A percentile compares a stretch with the other conserved stretches of the same genome.
Evolutionary conservation across 2,888 invertebrate genomes (phyloP).

Genomic region (Drosophila eohydei): DNA sequence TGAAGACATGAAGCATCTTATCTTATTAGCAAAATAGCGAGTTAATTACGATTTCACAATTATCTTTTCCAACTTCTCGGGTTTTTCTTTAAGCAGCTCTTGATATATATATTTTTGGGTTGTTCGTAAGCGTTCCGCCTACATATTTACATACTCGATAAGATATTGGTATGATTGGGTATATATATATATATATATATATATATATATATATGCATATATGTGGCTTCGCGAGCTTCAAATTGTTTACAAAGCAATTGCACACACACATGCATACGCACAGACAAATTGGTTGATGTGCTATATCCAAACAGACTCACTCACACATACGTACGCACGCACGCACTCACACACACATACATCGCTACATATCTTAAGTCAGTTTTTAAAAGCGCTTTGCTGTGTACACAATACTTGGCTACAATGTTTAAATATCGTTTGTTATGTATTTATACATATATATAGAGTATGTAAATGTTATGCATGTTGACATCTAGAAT

Average conservation of each 20-base stretch:
- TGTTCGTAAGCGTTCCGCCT: constrained; percentile 25
- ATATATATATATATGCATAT: constrained; percentile 16
- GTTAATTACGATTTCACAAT: constrained; percentile 15
- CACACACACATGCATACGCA: constrained; percentile 14
- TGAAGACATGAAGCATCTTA: constrained; percentile 15
- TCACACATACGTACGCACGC: neutral
- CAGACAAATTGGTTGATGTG: constrained; percentile 34
- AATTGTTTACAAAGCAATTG: neutral
- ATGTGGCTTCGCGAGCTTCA: constrained; percentile 9
- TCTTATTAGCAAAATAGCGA: constrained; percentile 27
- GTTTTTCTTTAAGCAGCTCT: constrained; percentile 24
- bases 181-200: constrained; percentile 22
- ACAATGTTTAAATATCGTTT: constrained; percentile 51
- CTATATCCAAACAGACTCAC: constrained; percentile 6
- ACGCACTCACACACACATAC: constrained; percentile 12
- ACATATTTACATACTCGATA: constrained; percentile 54
- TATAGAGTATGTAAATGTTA: constrained; percentile 55
- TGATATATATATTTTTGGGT: constrained; percentile 16
- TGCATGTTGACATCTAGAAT: constrained; percentile 77
- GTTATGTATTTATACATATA: constrained; percentile 49
- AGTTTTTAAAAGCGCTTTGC: constrained; percentile 58
- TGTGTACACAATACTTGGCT: constrained; percentile 54
- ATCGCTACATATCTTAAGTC: constrained; percentile 37
- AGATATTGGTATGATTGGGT: constrained; percentile 47
- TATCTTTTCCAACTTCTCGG: neutral